Evolutionary conservation across 92 coral and sea anemone species (phyloP).

Genomic region (Epizoanthus scotinus): DNA sequence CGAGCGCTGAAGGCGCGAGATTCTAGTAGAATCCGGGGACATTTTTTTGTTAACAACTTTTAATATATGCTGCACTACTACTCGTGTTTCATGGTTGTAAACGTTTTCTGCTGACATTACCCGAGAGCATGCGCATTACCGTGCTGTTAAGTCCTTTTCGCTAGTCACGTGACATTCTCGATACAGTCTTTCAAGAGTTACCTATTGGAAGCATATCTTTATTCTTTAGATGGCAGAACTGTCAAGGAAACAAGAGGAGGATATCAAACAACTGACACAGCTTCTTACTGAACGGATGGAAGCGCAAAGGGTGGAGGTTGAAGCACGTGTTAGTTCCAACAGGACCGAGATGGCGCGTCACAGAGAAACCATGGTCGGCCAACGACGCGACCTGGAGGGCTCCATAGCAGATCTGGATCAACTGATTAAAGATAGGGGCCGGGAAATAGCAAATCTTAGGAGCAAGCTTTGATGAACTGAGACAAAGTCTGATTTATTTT

Average conservation of each 20-base stretch:
- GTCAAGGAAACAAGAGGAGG: conserved; percentile 2
- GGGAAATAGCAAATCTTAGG: conserved; percentile 24
- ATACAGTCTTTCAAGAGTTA: too few species aligned
- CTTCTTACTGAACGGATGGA: conserved; percentile 23
- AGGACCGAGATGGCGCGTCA: conserved; percentile 21
- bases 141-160: too few species aligned
- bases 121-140: too few species aligned
- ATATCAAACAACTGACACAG: conserved; percentile 3
- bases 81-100: too few species aligned
- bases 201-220: background rate
- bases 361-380: conserved; percentile 4
- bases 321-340: background rate
- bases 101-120: too few species aligned
- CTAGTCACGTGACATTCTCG: too few species aligned
- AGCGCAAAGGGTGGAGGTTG: conserved; percentile 2
- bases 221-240: conserved; percentile 13
- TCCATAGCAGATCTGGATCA: conserved; percentile 29
- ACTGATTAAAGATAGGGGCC: conserved; percentile 7
- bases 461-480: background rate
- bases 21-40: too few species aligned
- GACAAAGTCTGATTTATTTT: too few species aligned
- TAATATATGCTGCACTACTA: too few species aligned
- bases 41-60: too few species aligned
- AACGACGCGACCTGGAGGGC: conserved; percentile 6
- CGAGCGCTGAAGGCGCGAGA: too few species aligned